Base-by-base conservation (phyloP, 2,797 vertebrate species). In the Enteromius paludinosus region DNA sequence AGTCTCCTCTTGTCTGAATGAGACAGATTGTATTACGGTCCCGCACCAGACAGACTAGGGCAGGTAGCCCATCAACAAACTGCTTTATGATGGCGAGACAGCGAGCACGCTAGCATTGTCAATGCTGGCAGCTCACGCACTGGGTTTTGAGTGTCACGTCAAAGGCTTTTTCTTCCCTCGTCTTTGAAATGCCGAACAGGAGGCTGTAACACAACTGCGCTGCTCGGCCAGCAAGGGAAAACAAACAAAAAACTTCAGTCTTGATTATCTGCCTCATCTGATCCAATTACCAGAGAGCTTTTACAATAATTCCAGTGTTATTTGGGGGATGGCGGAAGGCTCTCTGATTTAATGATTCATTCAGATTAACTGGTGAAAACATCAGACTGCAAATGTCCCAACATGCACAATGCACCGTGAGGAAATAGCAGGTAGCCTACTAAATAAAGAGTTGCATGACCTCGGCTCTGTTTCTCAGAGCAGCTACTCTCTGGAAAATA, bases 91-190 rank as follows among this genome's bases (percentile, higher is more conserved):
- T 89, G 89, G 90, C 81, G 85, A 90, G 89, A 90, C 2, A 64
- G 91, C 82, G 87, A 93, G 85, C 83, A 89, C 93, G 92, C 90
- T 83, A 87, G 87, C 91, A 91, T 91, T 94, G 93, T 94, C 91
- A 89, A 88, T 93, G 90, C 84, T 6, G 23, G 83, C 91, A 87
- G 90, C 83, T 87, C 84, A 66, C 47, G 59, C 77, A 93, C 92
- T 91, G 88, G 91, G 93, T 91, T 93, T 95, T 94, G 94, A 96
- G 94, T 95, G 90, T 95, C 93, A 92, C 85, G 91, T 91, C 92
- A 92, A 92, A 94, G 91, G 83, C 86, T 72, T 92, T 89, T 89
- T 92, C 86, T 92, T 92, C 65, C 81, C 47, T 56, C 3, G 43
- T 71, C 87, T 88, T 86, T 88, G 78, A 86, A 88, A 82, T 18